Base-by-base conservation (phyloP, 2,113 vertebrate genomes). In the Trematocara macrostoma region DNA sequence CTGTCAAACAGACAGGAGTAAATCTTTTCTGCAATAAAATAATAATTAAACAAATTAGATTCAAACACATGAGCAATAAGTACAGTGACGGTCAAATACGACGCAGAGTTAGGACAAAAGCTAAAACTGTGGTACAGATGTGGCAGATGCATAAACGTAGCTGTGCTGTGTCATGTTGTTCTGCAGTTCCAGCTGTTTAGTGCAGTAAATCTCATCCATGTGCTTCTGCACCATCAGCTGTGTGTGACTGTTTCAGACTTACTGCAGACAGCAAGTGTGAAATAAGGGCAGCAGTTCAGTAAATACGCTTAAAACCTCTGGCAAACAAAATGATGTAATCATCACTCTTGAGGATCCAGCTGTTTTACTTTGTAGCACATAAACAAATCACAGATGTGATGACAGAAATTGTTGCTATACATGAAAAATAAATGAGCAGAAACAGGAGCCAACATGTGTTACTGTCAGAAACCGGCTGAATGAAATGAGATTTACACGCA, bases 311-410 rank as follows among this genome's bases (percentile, higher is more conserved):
- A 29, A 26, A 74, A 16, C 42, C 15, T 18, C 42, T n/a, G 45
- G 45, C 26, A 34, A 40, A 61, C 9, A 18, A 34, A n/a, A 34
- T 34, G 1, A 51, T 51, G 26, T 49, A 51, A 51, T 51, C 26
- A 51, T 11, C 45, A 49, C 16, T 51, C 26, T 51, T 49, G 15
- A 51, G 42, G 4, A 49, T 76, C 47, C 6, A 34, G 9, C 71
- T 34, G 26, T 76, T 76, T 76, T 76, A 51, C 71, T 51, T 51
- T 76, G 42, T 76, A 76, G 71, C 71, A 76, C 23, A n/a, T 47
- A 51, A 76, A 34, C 4, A 76, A 76, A 51, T 76, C 45, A 12
- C 26, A 51, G 26, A 76, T 76, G 34, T 51, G 26, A 51, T 49
- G 29, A 67, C 34, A 67, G 34, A 76, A 34, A 31, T 49, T 1